Evolutionary conservation across 2,888 invertebrate species (phyloP), one percentile per base, ranked within the genome.

Genomic region (Andrena minutula): DNA sequence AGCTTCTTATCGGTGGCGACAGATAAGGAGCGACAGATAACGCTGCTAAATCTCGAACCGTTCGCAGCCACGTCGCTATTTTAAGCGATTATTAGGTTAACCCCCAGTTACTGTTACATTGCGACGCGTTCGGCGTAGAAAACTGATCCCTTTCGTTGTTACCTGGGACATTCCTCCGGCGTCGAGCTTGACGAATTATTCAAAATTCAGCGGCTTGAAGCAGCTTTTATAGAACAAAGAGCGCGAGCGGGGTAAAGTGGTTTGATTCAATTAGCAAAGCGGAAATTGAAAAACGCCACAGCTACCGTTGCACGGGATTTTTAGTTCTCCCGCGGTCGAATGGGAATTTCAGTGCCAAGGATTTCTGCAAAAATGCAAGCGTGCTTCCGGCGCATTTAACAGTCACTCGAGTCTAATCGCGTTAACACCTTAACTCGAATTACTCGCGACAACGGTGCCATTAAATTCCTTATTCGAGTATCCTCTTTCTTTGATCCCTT

Each of bases 21-120:
- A 80, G 90, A 90, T 91, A 89, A 89, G 85, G 58, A 82, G 85
- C 79, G 84, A 77, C 85, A 75, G 90, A 91, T 90, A 90, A 87
- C 81, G 66, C 75, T 75, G 78, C 30, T 86, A 79, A 87, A 87
- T 89, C 88, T 86, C 79, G 86, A 77, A 82, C 75, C 76, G 82
- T 85, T 82, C 32, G 78, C 68, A 23, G 60, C 63, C 70, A 58
- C 41, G 69, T 85, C 61, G 82, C 69, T 88, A 76, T 83, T 83
- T 77, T 5, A n/a, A 56, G 35, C 56, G 66, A 69, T 81, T 63
- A n/a, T 63, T 20, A 35, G 53, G 30, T 76, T 71, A 47, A 60
- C 35, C 4, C 30, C 10, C n/a, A 26, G n/a, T 0, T 0, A 8
- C 3, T 51, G 23, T 30, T 23, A 16, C n/a, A 7, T 16, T 23